Conservation (phyloP, 2,888 invertebrate genomes). For the Tryphoninae sp. region DNA sequence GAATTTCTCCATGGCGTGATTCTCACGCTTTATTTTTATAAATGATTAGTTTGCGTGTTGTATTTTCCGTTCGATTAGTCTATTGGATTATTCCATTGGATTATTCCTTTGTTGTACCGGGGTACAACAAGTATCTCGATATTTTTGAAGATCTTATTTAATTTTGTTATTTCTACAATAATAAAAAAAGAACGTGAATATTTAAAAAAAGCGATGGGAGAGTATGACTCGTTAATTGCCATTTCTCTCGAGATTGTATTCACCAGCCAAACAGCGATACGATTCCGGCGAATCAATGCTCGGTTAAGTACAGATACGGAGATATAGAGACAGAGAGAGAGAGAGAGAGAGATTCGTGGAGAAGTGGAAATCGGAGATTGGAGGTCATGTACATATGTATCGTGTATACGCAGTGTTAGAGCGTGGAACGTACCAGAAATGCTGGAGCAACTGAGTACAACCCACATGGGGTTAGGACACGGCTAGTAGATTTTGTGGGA, state of each 20-base stretch:
- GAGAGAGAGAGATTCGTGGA: constrained; percentile 2
- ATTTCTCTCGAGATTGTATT: neutral
- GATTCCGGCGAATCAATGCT: constrained; percentile 29
- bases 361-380: constrained; percentile 54
- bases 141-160: neutral
- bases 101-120: no score
- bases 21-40: no score
- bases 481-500: constrained; percentile 42
- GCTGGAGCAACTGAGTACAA: constrained; percentile 43
- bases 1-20: no score
- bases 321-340: neutral
- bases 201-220: no score
- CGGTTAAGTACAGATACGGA: neutral
- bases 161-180: neutral
- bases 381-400: constrained; percentile 4
- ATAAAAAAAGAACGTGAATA: no score
- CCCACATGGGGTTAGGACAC: constrained; percentile 54
- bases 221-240: no score
- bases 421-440: constrained; percentile 27
- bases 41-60: no score
- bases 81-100: no score
- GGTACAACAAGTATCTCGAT: no score
- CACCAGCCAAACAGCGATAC: neutral
- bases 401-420: constrained; percentile 9
- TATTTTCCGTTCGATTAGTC: no score